Percentiles rank a stretch among this genome's conserved stretches.
phyloP scores from a whole-genome alignment of 2,888 invertebrate species.

The Silvanus unidentatus region DNA sequence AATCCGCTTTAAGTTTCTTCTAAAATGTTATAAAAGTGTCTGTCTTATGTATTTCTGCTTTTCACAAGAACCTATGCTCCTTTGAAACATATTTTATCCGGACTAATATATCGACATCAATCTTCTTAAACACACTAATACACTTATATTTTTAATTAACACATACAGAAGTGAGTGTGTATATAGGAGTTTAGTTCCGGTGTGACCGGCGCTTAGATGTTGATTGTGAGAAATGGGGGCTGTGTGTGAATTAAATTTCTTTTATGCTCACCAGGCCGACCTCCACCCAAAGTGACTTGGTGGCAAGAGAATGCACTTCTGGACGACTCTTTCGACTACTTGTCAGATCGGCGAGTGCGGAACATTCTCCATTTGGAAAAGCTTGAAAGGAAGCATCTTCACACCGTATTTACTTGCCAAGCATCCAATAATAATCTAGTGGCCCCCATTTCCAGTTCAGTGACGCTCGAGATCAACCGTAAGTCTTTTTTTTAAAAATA shows the following conservation, averaged over 20 bases:
- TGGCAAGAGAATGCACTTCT: slow-evolving; percentile 69
- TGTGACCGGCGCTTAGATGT: no score
- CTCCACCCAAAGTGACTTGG: slow-evolving; percentile 70
- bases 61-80: slow-evolving; percentile 1
- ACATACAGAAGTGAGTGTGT: no score
- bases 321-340: slow-evolving; percentile 62
- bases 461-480: slow-evolving; percentile 69
- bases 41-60: neutral
- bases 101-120: no score
- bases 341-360: slow-evolving; percentile 60
- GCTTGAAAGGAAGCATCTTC: slow-evolving; percentile 62
- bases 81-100: neutral
- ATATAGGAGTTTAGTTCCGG: no score
- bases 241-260: no score
- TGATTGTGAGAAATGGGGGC: no score
- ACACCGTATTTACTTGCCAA: slow-evolving; percentile 63
- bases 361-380: slow-evolving; percentile 65
- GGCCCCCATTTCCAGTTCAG: slow-evolving; percentile 60
- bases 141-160: no score
- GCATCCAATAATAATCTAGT: slow-evolving; percentile 68
- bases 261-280: slow-evolving; percentile 70
- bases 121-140: no score
- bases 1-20: slow-evolving; percentile 20
- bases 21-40: slow-evolving; percentile 13
- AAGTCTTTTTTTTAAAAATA: slow-evolving; percentile 49